Evolutionary conservation across 2,888 invertebrate genomes (phyloP), one percentile per base, ranked within the genome.

Genomic region (Aproaerema taeniolella): DNA sequence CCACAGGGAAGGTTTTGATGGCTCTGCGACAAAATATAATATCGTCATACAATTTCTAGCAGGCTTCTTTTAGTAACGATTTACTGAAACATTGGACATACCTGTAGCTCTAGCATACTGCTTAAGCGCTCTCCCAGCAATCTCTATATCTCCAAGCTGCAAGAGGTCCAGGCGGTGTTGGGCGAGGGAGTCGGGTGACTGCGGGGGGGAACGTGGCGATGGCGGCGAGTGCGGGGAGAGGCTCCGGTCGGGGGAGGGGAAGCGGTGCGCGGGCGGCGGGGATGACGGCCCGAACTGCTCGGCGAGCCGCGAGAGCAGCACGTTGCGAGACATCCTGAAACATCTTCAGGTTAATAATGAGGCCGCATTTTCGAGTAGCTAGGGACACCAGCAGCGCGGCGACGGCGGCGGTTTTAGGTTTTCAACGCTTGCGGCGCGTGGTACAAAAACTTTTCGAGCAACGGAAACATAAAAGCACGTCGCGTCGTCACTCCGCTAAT

Each of bases 61-160:
- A n/a, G n/a, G n/a, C n/a, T n/a, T n/a, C n/a, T n/a, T n/a, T n/a
- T n/a, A n/a, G n/a, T n/a, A n/a, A n/a, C n/a, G n/a, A n/a, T n/a
- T n/a, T n/a, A n/a, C n/a, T n/a, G n/a, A n/a, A n/a, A n/a, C n/a
- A n/a, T n/a, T n/a, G n/a, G n/a, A n/a, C n/a, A 49, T 57, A 82
- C 87, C 87, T 49, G 86, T 86, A 30, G 87, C 87, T 58, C 78
- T 62, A 6, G 87, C 86, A 59, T 87, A 87, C 40, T 87, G 83
- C 50, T 87, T 87, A 8, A 87, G 70, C 3, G 83, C 81, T 53
- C 78, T 59, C n/a, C 83, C 85, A 13, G 85, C 85, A 26, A 82
- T 78, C 50, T 85, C 83, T 11, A 85, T 75, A 32, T 83, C 83
- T 2, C 82, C 83, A n/a, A 86, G 55, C 49, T 75, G 80, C 20